Base-by-base conservation (phyloP, 2,888 invertebrate species). In the Mylabris sibirica region DNA sequence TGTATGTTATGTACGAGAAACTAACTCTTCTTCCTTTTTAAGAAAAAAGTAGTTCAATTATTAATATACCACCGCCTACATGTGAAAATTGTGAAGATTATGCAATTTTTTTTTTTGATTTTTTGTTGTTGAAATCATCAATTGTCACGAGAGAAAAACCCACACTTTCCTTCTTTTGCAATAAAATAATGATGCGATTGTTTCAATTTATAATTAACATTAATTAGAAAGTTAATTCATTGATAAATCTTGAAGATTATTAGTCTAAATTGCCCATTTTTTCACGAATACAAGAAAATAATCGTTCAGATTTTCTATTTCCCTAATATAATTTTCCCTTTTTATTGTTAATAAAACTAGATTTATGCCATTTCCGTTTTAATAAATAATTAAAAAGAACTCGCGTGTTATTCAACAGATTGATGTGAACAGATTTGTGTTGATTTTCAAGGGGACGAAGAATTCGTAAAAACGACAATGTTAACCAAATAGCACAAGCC, bases 401-500 rank as follows among this genome's bases (percentile, higher is more conserved):
- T 20, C 20, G n/a, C 20, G 49, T 49, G 41, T 44, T 44, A n/a
- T n/a, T n/a, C 4, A 44, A 44, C 5, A 17, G 41, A 44, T 41
- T 41, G 35, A 35, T 41, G n/a, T 49, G 44, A 49, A 49, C 6
- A 9, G 44, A 49, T 49, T 20, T 20, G 59, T 11, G 59, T 59
- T 65, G 68, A 68, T 68, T 68, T 26, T 17, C 41, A 24, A 35
- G 35, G 61, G 38, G 63, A 59, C 59, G 12, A n/a, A n/a, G n/a
- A n/a, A 1, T 12, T 59, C 59, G 66, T 64, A 60, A 65, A 66
- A 60, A 69, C 64, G 63, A 69, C 70, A 72, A 17, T 6, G 30
- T n/a, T 44, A 44, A 64, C 67, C 67, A 67, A 74, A 74, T 75
- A 73, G 74, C 74, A 75, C 74, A 75, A 69, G 74, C 73, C 73